Conservation (phyloP, 30 jellyfish, hydroid and myxozoan species). For the Clytia hemisphaerica region DNA sequence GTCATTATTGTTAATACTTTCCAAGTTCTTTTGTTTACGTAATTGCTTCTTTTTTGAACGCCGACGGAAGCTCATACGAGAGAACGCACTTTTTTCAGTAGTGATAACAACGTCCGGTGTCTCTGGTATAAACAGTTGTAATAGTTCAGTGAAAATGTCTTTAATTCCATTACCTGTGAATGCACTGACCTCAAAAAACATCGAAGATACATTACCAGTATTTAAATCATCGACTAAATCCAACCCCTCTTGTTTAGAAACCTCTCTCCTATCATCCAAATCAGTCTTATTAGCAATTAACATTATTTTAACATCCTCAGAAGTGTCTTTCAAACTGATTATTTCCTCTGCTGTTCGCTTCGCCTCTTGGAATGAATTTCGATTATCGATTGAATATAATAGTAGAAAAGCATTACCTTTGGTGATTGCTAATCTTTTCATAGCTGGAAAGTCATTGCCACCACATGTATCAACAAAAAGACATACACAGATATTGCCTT, state of each 20-base stretch:
- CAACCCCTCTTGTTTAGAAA: conserved; percentile 41
- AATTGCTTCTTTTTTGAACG: neutral
- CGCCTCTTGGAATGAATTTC: conserved; percentile 65
- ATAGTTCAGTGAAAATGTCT: conserved; percentile 46
- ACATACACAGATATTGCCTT: conserved; percentile 85
- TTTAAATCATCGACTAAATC: conserved; percentile 50
- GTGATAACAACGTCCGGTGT: neutral
- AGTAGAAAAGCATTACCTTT: conserved; percentile 82
- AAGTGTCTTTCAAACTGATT: conserved; percentile 41
- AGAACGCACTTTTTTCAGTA: conserved; percentile 2
- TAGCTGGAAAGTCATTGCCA: conserved; percentile 87
- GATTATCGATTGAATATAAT: conserved; percentile 69
- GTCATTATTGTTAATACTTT: neutral
- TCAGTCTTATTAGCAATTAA: conserved; percentile 76
- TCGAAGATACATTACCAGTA: conserved; percentile 45
- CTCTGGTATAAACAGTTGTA: conserved; percentile 62
- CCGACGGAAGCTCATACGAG: conserved; percentile 18
- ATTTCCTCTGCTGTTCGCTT: conserved; percentile 49
- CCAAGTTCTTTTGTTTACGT: neutral
- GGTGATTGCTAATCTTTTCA: conserved; percentile 81
- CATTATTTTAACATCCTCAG: conserved; percentile 54
- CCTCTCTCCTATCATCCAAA: conserved; percentile 41
- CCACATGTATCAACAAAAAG: conserved; percentile 84
- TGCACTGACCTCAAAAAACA: conserved; percentile 78
- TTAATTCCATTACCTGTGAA: conserved; percentile 38